These are phyloP conservation scores for Chaetophractus vellerosus DNA, from an alignment of 2,797 vertebrate species.

Conservation along the genomic window DNA sequence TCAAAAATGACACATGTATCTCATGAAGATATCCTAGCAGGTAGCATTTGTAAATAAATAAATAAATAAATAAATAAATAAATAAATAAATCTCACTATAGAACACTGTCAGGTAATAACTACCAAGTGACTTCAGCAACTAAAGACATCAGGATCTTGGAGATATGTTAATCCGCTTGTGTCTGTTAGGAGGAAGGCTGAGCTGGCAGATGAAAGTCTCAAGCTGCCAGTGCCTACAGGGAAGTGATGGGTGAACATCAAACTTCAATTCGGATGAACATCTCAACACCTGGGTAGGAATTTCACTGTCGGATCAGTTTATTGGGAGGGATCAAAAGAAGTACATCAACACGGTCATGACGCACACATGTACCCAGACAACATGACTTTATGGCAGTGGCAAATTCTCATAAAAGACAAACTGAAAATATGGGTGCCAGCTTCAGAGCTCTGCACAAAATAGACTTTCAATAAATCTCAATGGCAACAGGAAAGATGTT, in stretches of 20 bases:
- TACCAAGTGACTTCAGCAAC: slow-evolving; percentile 50
- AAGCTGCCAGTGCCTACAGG: slow-evolving; percentile 78
- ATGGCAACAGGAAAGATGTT: not conserved
- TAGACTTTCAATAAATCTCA: not conserved
- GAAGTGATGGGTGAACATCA: slow-evolving; percentile 78
- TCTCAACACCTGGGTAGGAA: slow-evolving; percentile 41
- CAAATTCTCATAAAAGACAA: slow-evolving; percentile 32
- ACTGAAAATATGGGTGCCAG: not conserved
- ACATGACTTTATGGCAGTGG: not conserved
- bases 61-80: slow-evolving; percentile 70
- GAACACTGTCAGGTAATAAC: slow-evolving; percentile 78
- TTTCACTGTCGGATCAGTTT: slow-evolving; percentile 27
- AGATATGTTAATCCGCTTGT: slow-evolving; percentile 78
- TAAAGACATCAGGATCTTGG: slow-evolving; percentile 75
- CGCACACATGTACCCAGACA: not conserved
- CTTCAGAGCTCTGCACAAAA: not conserved
- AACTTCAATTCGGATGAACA: slow-evolving; percentile 75
- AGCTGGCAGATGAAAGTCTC: slow-evolving; percentile 76
- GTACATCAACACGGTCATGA: not conserved
- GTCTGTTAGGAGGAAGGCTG: slow-evolving; percentile 68
- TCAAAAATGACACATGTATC: slow-evolving; percentile 81
- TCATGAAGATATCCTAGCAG: slow-evolving; percentile 80
- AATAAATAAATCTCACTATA: slow-evolving; percentile 75
- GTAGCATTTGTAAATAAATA: slow-evolving; percentile 79
- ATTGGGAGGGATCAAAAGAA: not conserved